Evolutionary conservation across 1,140 invertebrate genomes (phyloP), one percentile per base, ranked within the genome.

Genomic region (Pogonognathellus flavescens): DNA sequence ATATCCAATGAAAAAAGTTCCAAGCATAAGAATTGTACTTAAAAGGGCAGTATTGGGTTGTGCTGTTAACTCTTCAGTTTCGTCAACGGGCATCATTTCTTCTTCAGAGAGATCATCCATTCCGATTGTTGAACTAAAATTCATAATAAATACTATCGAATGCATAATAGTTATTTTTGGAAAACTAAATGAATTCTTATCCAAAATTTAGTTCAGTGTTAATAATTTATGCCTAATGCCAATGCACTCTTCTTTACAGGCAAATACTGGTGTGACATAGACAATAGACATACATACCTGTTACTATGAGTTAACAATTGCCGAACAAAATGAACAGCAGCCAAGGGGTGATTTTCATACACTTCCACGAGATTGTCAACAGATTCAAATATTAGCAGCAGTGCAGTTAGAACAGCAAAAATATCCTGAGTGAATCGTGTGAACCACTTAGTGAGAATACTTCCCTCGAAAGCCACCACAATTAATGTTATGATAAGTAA

Each of bases 361-460:
- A 89, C 82, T 76, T 87, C 86, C 5, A 88, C 92, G 14, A 98
- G 91, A 90, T 97, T 98, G 85, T 94, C 94, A 76, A 97, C 92
- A 62, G 95, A 95, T 90, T 98, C 97, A 83, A 95, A 94, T 86
- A 99, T 98, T 90, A 98, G 99, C 83, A 99, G 94, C 53, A 98
- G 91, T 2, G 97, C 97, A 87, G 99, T 99, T 7, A 99, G 92
- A 8, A 96, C 96, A 3, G 97, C 96, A 91, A 99, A 99, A 57
- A 99, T 98, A 91, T 99, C 98, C 91, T 99, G 97, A 0, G 97
- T 98, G 91, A 99, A 99, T 82, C 97, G 92, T 0, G 97, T 98
- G 86, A 99, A 96, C 80, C 96, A 93, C 88, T 96, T 94, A 0
- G 99, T 96, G 70, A 99, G 93, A 5, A 97, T 95, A 88, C 96